Base-by-base conservation (phyloP, 2,888 invertebrate genomes). In the Caenorhabditis wallacei region DNA sequence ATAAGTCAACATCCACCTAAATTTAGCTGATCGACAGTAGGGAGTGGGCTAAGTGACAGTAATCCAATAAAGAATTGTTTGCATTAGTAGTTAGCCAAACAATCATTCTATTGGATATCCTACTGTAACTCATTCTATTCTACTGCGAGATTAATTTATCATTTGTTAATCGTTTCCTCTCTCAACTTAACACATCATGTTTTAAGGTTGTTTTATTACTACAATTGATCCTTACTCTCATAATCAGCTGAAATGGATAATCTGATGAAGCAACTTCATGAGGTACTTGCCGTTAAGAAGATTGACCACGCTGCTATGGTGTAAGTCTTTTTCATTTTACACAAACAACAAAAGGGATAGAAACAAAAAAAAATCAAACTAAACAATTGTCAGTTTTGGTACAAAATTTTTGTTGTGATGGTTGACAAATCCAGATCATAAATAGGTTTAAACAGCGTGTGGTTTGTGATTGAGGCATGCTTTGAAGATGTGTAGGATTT, bases 21-120 rank as follows among this genome's bases (percentile, higher is more conserved):
- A 37, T 40, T 11, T 48, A 76, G 59, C 35, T 59, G 59, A 68
- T 40, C 63, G 69, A 70, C 46, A 63, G 69, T 5, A 56, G 43
- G 8, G 59, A 40, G 24, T 18, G 51, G 56, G 43, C 51, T 16
- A n/a, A 30, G 43, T 80, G 80, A 80, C 80, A 80, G 80, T 80
- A 80, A 74, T 74, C 68, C 69, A 69, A 80, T 71, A 80, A 40
- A 57, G 18, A 35, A 24, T 35, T 64, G n/a, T 80, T 80, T 74
- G 66, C 63, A 35, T 37, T 54, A 10, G 35, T 66, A 80, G 35
- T 35, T 24, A 30, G 22, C 30, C 61, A 72, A 51, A 51, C 37
- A 37, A 37, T 61, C 37, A 18, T 40, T 43, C 43, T 24, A 40
- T 53, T 18, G 63, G 54, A 10, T 20, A 18, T 26, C 40, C 43